phyloP scores from a whole-genome alignment of 2,113 vertebrate genomes.

The cattle (Bos taurus) region ARS-UCD2.0 NC_037336.1:57038501-57039000 shows the following conservation, averaged over 20 bases:
- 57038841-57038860: neutral
- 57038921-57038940: constrained; percentile 50
- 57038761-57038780: constrained; percentile 37
- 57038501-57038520: neutral
- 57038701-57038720: constrained; percentile 22
- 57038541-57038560: neutral
- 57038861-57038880: constrained; percentile 36
- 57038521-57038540: constrained; percentile 11
- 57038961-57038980: constrained; percentile 26
- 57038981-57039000: constrained; percentile 39
- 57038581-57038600: constrained; percentile 19
- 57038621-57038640: neutral
- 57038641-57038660: neutral
- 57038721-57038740: constrained; percentile 23
- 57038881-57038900: neutral
- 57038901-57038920: neutral
- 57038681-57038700: constrained; percentile 25
- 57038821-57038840: constrained; percentile 36
- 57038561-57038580: constrained; percentile 13
- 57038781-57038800: constrained; percentile 50
- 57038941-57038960: constrained; percentile 59
- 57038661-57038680: neutral
- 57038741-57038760: neutral
- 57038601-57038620: neutral
- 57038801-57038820: constrained; percentile 21